Evolutionary conservation across 2,113 vertebrate genomes (phyloP).

Genomic region (Aspiorhynchus laticeps): DNA sequence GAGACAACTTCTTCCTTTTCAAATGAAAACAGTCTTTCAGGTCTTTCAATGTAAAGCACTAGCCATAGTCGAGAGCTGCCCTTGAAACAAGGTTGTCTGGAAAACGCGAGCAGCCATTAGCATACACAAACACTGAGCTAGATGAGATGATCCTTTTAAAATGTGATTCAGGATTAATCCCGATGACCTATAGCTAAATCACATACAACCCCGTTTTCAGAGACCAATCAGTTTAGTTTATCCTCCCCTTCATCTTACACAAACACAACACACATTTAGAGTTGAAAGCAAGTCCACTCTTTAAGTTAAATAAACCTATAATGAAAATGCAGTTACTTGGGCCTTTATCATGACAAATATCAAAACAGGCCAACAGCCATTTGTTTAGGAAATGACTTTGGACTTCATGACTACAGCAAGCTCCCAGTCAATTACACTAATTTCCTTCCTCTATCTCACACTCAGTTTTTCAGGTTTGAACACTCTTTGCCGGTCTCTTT

Average conservation of each 20-base stretch:
- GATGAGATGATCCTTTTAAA: slow-evolving; percentile 40
- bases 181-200: slow-evolving; percentile 37
- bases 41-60: slow-evolving; percentile 8
- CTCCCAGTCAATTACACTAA: slow-evolving; percentile 11
- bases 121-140: slow-evolving; percentile 17
- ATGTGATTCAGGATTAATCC: slow-evolving; percentile 36
- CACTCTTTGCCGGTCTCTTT: neutral
- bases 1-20: neutral
- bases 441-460: neutral
- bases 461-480: neutral
- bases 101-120: slow-evolving; percentile 32
- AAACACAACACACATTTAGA: slow-evolving; percentile 20
- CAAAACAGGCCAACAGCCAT: slow-evolving; percentile 6
- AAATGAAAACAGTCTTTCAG: slow-evolving; percentile 23
- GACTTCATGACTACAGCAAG: neutral
- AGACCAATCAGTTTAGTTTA: slow-evolving; percentile 32
- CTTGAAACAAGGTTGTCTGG: slow-evolving; percentile 33
- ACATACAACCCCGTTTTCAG: neutral
- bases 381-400: slow-evolving; percentile 6
- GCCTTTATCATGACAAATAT: slow-evolving; percentile 12
- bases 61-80: slow-evolving; percentile 3
- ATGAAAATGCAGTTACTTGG: slow-evolving; percentile 12
- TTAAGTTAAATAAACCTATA: slow-evolving; percentile 13
- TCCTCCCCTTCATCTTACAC: slow-evolving; percentile 25
- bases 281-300: neutral